Conservation (phyloP, 92 coral and sea anemone genomes). For the Porites rus region DNA sequence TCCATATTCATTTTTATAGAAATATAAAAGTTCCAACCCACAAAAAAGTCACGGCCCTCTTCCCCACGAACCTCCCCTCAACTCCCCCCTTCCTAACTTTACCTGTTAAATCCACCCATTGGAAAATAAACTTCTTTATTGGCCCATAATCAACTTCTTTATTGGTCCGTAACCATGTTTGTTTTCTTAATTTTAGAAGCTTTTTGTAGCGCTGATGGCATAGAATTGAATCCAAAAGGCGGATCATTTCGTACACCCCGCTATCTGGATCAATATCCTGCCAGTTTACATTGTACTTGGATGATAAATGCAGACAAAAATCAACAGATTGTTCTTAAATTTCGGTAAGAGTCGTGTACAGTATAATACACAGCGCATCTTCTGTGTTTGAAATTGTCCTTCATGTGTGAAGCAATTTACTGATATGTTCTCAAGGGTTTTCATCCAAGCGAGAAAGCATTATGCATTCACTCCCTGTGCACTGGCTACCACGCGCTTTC, state of each 20-base stretch:
- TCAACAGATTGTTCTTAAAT: slow-evolving; percentile 53
- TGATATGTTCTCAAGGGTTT: not conserved
- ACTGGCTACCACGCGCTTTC: not conserved
- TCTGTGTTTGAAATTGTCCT: not conserved
- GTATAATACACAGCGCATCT: not conserved
- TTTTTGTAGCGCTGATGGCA: slow-evolving; percentile 14
- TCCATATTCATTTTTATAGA: too few relatives aligned
- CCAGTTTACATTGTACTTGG: slow-evolving; percentile 72
- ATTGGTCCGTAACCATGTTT: not conserved
- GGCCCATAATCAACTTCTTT: not conserved
- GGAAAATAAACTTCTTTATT: not conserved
- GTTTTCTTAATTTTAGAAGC: slow-evolving; percentile 22
- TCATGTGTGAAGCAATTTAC: not conserved
- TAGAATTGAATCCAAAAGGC: slow-evolving; percentile 11
- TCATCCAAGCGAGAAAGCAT: not conserved
- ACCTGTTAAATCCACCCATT: too few relatives aligned
- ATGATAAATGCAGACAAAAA: slow-evolving; percentile 55
- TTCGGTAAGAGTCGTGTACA: slow-evolving; percentile 50
- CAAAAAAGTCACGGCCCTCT: too few relatives aligned
- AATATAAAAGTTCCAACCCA: too few relatives aligned
- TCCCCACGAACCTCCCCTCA: too few relatives aligned
- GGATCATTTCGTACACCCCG: slow-evolving; percentile 72
- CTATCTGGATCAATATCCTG: slow-evolving; percentile 72
- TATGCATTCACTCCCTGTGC: not conserved
- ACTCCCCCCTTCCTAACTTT: too few relatives aligned